Percentiles rank a stretch among this genome's conserved stretches.
phyloP scores from a whole-genome alignment of 1,140 invertebrate genomes.

The Plutomurus gul region DNA sequence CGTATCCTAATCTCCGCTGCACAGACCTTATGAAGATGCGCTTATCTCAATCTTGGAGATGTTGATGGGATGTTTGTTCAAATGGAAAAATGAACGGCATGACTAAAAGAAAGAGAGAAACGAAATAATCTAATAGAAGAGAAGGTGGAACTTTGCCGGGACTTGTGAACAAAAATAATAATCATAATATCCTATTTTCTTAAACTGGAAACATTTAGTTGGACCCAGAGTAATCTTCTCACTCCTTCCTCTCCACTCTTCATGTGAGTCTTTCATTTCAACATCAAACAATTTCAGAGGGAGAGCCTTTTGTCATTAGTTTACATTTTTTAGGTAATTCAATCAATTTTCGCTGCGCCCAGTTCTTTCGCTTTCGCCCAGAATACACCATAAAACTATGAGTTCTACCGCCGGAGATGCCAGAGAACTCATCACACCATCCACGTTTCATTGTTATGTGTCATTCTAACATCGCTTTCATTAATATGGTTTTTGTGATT shows the following conservation, averaged over 20 bases:
- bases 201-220: conserved; percentile 18
- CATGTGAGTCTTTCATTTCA: not conserved
- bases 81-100: not conserved
- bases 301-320: not conserved
- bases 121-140: conserved; percentile 13
- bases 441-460: too few relatives aligned
- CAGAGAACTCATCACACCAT: too few relatives aligned
- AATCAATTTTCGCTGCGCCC: too few relatives aligned
- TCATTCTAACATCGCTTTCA: too few relatives aligned
- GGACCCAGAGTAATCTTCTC: not conserved
- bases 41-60: not conserved
- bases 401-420: too few relatives aligned
- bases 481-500: too few relatives aligned
- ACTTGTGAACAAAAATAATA: not conserved
- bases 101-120: not conserved
- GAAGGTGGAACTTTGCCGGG: not conserved
- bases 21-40: not conserved
- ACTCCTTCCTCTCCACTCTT: not conserved
- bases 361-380: too few relatives aligned
- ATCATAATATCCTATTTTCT: conserved; percentile 29
- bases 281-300: not conserved
- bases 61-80: conserved; percentile 13
- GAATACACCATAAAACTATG: too few relatives aligned
- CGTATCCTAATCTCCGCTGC: not conserved
- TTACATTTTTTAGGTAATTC: conserved; percentile 1